phyloP scores from a whole-genome alignment of 2,797 vertebrate genomes.

The Pempheris klunzingeri region DNA sequence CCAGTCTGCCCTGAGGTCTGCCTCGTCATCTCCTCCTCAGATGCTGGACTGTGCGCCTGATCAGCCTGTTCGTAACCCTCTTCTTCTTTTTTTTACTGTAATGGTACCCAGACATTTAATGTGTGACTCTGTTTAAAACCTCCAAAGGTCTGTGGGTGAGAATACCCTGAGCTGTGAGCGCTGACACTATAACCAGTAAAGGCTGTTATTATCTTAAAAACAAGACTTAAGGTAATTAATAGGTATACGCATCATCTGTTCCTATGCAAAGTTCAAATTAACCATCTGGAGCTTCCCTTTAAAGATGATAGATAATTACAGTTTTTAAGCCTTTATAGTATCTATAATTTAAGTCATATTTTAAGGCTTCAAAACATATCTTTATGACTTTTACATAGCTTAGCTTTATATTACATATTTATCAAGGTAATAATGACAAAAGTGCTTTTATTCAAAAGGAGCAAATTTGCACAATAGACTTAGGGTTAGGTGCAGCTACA shows the following conservation, averaged over 20 bases:
- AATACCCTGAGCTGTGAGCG: conserved; percentile 20
- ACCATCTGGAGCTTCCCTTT: neutral
- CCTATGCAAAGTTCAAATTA: neutral
- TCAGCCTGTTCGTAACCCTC: conserved; percentile 30
- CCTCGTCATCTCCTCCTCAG: conserved; percentile 50
- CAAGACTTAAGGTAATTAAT: conserved; percentile 10
- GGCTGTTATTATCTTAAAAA: conserved; percentile 24
- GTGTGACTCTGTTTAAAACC: conserved; percentile 8
- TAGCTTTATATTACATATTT: neutral
- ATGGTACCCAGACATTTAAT: conserved; percentile 10
- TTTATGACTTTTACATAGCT: neutral
- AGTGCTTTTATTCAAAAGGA: neutral
- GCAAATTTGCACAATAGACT: neutral
- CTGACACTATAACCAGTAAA: conserved; percentile 9
- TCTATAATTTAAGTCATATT: neutral
- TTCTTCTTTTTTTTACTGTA: neutral
- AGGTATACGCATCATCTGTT: neutral
- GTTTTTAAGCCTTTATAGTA: neutral
- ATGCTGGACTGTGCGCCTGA: conserved; percentile 22
- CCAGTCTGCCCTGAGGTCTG: conserved; percentile 39
- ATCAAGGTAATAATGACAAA: neutral
- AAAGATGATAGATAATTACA: neutral
- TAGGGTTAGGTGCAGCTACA: neutral
- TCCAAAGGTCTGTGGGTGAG: neutral
- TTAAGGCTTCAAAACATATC: neutral